Base-by-base conservation (phyloP, 2,113 vertebrate species). In the Callionymus lyra region DNA sequence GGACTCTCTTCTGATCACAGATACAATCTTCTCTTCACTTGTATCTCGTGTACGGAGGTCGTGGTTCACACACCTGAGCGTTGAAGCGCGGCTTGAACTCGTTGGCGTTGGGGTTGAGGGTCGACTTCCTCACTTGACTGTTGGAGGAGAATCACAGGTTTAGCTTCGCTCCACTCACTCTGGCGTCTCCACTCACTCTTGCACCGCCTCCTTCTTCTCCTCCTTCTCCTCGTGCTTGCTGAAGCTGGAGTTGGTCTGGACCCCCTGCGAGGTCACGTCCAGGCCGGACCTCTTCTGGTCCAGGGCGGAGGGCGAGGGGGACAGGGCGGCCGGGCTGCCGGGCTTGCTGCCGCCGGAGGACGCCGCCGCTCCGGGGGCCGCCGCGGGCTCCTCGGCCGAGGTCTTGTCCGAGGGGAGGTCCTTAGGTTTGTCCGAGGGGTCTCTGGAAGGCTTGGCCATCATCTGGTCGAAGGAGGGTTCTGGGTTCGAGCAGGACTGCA, bases 91-190 rank as follows among this genome's bases (percentile, higher is more conserved):
- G 95, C 72, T 98, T 98, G 82, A 98, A 98, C 64, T 98, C 95
- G 71, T 98, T 95, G 53, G 95, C 95, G 48, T 98, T 97, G 27
- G 95, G 95, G 77, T 97, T 98, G 70, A 98, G 76, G 11, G 95
- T 98, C 43, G 95, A 98, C 82, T 98, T 98, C 79, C 89, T 88
- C 55, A 97, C 91, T 91, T 94, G 94, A 80, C 95, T 98, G 72
- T 53, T 36, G 2, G 16, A 31, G 13, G 10, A 11, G 34, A 6
- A 19, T 19, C 14, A n/a, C 13, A n/a, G 10, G 11, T 32, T 16
- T 17, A 3, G 13, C 34, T 17, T 16, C 1, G 34, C 42, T n/a
- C 14, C 17, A 32, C 2, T 1, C 31, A 10, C 11, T 16, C 12
- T 1, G 3, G 4, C 33, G 12, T 4, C 0, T 31, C 40, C 19